Base-by-base conservation (phyloP, 2,797 vertebrate genomes). In the Etheostoma nigrum region DNA sequence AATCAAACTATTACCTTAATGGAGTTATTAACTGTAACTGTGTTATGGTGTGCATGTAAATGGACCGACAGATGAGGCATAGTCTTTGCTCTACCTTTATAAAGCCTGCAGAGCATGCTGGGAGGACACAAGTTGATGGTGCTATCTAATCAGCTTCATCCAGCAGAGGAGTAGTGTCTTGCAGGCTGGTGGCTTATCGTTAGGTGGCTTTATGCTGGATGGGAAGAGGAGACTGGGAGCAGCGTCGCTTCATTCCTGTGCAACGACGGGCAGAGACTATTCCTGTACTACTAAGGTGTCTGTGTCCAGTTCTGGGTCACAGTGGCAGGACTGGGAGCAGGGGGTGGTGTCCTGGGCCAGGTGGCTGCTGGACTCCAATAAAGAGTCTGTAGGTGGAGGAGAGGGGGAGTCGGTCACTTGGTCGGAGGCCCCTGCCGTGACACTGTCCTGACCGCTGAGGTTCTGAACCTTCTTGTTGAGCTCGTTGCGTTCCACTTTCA, bases 401-500 rank as follows among this genome's bases (percentile, higher is more conserved):
- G 93, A 92, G 5, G 91, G 91, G 4, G 90, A 93, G 49, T 92
- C 90, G 0, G 90, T 87, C 68, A 90, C 91, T 13, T 86, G 86
- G 71, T 93, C 85, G 0, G 82, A 58, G 63, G 78, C 63, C 19
- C 45, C 86, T 0, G 79, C 2, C 0, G 58, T 10, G 62, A 42
- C n/a, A 5, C 77, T 72, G 1, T 84, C 65, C 0, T 93, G 91
- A 7, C 94, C 95, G 4, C 95, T 95, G 69, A 97, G 93, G 90
- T 92, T 96, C 93, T 98, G 97, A 49, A 99, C 97, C 82, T 97
- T 98, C 93, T 98, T 99, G 86, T 96, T 99, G 81, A 99, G 96
- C 91, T 99, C 97, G 2, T 99, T 99, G 70, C 98, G 97, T 63
- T 99, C 98, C 0, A 95, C 96, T 83, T 99, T 98, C 40, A 99